Conservation (phyloP, 2,888 invertebrate species). For the Cyclophora punctaria region DNA sequence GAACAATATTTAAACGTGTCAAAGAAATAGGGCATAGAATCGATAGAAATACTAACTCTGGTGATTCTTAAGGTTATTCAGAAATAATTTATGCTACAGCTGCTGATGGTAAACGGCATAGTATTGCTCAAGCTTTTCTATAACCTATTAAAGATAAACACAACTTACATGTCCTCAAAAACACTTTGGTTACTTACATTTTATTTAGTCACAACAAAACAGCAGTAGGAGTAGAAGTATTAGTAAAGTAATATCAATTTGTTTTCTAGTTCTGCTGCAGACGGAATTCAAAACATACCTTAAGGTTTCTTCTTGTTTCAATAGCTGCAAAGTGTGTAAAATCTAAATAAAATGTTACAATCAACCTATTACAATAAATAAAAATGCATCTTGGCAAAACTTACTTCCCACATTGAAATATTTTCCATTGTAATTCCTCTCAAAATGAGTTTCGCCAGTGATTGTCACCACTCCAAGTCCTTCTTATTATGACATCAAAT, state of each 20-base stretch:
- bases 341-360: no score
- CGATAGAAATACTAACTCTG: slow-evolving; percentile 14
- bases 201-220: slow-evolving; percentile 59
- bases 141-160: slow-evolving; percentile 16
- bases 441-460: no score
- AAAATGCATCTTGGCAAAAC: no score
- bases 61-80: slow-evolving; percentile 45
- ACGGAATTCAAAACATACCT: no score
- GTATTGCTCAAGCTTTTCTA: slow-evolving; percentile 35
- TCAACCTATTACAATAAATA: no score
- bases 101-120: slow-evolving; percentile 53
- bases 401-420: no score
- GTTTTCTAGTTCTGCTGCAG: no score
- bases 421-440: no score
- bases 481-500: no score
- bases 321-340: no score
- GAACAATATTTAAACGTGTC: slow-evolving; percentile 33
- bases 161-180: slow-evolving; percentile 46
- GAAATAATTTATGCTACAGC: slow-evolving; percentile 55
- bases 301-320: no score
- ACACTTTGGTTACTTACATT: slow-evolving; percentile 61
- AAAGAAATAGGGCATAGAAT: slow-evolving; percentile 50
- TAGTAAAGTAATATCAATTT: no score
- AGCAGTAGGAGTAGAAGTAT: slow-evolving; percentile 51
- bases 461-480: slow-evolving; percentile 5